Evolutionary conservation across 2,888 invertebrate genomes (phyloP).

Genomic region (Agelastica alni): DNA sequence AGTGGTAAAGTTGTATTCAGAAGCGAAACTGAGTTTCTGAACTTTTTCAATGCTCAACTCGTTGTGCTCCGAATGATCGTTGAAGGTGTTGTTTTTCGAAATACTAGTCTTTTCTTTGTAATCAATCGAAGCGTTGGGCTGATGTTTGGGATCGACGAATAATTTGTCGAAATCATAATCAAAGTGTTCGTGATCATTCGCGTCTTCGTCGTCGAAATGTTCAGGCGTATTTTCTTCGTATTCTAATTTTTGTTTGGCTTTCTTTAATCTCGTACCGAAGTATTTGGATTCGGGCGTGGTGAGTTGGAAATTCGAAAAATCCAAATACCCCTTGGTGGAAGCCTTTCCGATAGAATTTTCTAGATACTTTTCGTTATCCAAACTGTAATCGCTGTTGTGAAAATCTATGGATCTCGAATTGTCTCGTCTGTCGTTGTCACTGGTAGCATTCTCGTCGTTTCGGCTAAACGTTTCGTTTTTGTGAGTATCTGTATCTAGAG

Average conservation of each 20-base stretch:
- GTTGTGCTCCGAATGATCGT: conserved; percentile 47
- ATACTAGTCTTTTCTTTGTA: conserved; percentile 44
- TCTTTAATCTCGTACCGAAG: conserved; percentile 61
- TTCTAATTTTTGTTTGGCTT: conserved; percentile 62
- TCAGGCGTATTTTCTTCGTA: conserved; percentile 42
- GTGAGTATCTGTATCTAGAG: conserved; percentile 16
- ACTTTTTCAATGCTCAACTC: conserved; percentile 56
- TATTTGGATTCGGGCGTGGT: conserved; percentile 62
- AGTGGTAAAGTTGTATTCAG: conserved; percentile 63
- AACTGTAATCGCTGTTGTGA: conserved; percentile 60
- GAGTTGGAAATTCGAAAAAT: conserved; percentile 41
- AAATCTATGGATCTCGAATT: conserved; percentile 56
- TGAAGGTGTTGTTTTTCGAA: conserved; percentile 42
- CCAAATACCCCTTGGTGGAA: conserved; percentile 21
- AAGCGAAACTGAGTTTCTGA: conserved; percentile 57
- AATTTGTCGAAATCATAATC: conserved; percentile 34
- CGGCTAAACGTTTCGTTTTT: conserved; percentile 23
- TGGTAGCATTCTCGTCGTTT: conserved; percentile 3
- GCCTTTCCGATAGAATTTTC: conserved; percentile 36
- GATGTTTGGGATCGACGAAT: conserved; percentile 39
- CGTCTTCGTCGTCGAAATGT: conserved; percentile 27
- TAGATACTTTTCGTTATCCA: conserved; percentile 52
- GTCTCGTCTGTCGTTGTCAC: conserved; percentile 29
- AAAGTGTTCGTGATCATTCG: conserved; percentile 32
- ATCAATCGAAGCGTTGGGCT: conserved; percentile 42